Evolutionary conservation across 2,888 invertebrate species (phyloP).

Genomic region (Doris montereyensis): DNA sequence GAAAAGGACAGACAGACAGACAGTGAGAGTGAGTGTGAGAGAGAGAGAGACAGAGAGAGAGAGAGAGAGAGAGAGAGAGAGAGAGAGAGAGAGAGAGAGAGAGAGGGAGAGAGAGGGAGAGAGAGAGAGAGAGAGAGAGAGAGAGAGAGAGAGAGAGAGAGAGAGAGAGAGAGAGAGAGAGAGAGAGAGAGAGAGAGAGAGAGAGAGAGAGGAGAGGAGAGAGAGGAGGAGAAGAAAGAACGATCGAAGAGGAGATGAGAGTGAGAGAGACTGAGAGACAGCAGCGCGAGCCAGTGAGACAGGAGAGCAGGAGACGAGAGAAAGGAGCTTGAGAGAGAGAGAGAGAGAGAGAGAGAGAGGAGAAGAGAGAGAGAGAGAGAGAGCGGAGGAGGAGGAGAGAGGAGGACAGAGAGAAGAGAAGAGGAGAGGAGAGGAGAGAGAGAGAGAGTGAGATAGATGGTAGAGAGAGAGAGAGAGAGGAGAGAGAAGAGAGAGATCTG

Average conservation of each 20-base stretch:
- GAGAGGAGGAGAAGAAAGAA: constrained; percentile 5
- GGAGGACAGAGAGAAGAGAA: too few relatives aligned
- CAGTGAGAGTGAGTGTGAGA: constrained; percentile 17
- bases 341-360: too few relatives aligned
- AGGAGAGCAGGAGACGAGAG: too few relatives aligned
- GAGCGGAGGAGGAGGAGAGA: too few relatives aligned
- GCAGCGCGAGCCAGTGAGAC: not conserved
- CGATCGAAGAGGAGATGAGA: constrained; percentile 11
- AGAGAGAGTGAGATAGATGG: too few relatives aligned
- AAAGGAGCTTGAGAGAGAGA: too few relatives aligned
- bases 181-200: constrained; percentile 22
- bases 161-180: not conserved
- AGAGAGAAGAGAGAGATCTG: too few relatives aligned
- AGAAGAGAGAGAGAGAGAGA: too few relatives aligned
- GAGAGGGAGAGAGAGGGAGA: constrained; percentile 59
- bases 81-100: constrained; percentile 38
- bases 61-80: not conserved
- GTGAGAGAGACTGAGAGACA: constrained; percentile 14
- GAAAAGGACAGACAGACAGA: too few relatives aligned
- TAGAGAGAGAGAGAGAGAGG: too few relatives aligned
- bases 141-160: not conserved
- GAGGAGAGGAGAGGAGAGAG: too few relatives aligned
- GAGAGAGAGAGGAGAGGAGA: not conserved
- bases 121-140: constrained; percentile 37
- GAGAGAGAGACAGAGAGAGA: constrained; percentile 7